Percentiles rank a stretch among this genome's conserved stretches.
Evolutionary conservation across 2,113 vertebrate species (phyloP).

Genomic region (Penelope pileata): DNA sequence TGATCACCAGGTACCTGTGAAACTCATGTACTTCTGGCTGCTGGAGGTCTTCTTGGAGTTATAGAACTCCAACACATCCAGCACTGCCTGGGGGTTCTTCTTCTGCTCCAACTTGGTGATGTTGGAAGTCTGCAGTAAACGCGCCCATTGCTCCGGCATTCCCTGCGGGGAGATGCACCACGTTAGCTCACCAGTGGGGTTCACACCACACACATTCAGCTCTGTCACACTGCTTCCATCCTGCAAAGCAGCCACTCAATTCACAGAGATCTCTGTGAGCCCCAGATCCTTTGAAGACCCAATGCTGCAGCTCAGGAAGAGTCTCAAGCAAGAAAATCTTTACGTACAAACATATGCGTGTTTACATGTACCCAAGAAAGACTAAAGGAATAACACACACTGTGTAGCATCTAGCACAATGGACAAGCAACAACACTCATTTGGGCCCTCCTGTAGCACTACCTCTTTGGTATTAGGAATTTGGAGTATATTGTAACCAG

Average conservation of each 20-base stretch:
- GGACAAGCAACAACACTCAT: not conserved
- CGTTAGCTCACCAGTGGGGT: fast-evolving
- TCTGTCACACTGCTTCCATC: not conserved
- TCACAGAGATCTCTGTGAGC: not conserved
- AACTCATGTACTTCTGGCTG: slow-evolving; percentile 99
- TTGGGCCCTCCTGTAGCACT: not conserved
- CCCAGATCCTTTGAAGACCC: not conserved
- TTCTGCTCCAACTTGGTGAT: slow-evolving; percentile 98
- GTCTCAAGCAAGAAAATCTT: not conserved
- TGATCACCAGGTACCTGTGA: slow-evolving; percentile 79
- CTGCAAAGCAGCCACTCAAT: not conserved
- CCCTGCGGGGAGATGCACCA: slow-evolving; percentile 73
- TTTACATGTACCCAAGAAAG: not conserved
- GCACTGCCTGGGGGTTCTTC: slow-evolving; percentile 96
- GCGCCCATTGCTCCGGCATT: slow-evolving; percentile 97
- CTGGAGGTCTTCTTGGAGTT: slow-evolving; percentile 94
- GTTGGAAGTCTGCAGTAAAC: slow-evolving; percentile 94
- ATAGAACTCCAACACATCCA: slow-evolving; percentile 95
- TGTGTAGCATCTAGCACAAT: not conserved
- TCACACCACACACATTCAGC: not conserved
- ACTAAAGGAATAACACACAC: fast-evolving
- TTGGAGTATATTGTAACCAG: not conserved
- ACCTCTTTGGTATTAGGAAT: not conserved
- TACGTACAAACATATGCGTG: not conserved
- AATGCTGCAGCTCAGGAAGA: not conserved